Base-by-base conservation (phyloP, 1,140 invertebrate genomes). In the Trachymyrmex cornetzi region DNA sequence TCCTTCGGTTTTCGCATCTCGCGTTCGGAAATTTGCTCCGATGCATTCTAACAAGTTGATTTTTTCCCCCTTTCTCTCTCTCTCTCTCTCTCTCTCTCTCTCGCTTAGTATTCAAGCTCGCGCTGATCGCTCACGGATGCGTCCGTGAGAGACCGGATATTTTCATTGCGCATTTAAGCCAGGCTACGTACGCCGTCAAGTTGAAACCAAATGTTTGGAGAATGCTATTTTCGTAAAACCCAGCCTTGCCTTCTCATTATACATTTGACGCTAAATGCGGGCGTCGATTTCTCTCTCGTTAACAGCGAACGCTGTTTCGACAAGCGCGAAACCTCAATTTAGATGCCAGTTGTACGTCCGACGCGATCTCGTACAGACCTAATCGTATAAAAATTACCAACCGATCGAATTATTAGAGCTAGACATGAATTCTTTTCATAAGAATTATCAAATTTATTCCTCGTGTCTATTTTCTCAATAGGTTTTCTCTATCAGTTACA, bases 91-190 rank as follows among this genome's bases (percentile, higher is more conserved):
- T 63, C 24, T n/a, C 34, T 38, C 24, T 48, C 44, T 63, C 9
- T 57, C 14, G 24, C 11, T 57, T 57, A 14, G 27, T 22, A 30
- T 34, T 59, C 53, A 48, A 72, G 55, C 34, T 50, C 2, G 38
- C 30, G 34, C 30, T 57, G 34, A 12, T 38, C 48, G 48, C 24
- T 55, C 30, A 22, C 44, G 38, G 38, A 50, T 82, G 19, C 69
- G 80, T 74, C 27, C 55, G 38, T 75, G 38, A 75, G 80, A 61
- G 69, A 74, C 69, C 80, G 69, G 69, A 84, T 84, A 84, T 84
- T 84, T 75, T 84, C 69, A 84, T 84, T 84, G 80, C 57, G 38
- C 80, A 50, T 74, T 75, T 84, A 80, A 38, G 48, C n/a, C 30
- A 59, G 38, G 55, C 80, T 34, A 50, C 24, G 22, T 59, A 57